Conservation (phyloP, 2,888 invertebrate genomes). For the Plebejus anna region DNA sequence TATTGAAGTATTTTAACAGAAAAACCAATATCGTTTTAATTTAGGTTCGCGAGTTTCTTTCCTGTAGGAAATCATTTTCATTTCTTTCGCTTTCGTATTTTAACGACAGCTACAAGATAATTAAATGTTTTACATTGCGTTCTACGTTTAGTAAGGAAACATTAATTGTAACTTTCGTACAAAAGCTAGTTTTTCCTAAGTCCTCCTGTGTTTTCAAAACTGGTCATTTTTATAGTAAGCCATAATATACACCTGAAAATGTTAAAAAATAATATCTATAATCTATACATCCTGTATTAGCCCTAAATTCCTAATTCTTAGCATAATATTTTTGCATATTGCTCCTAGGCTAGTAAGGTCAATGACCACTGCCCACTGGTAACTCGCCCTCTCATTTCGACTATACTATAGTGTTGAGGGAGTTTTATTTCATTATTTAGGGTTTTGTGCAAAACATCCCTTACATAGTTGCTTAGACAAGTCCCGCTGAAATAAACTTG, state of each 20-base stretch:
- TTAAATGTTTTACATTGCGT: not conserved
- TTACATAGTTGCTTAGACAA: not conserved
- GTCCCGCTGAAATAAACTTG: not conserved
- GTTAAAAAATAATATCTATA: not conserved
- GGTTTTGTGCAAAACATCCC: not conserved
- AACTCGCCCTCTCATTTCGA: too few species aligned
- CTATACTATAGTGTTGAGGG: too few species aligned
- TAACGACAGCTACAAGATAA: not conserved
- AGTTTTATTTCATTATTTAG: not conserved
- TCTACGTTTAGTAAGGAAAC: too few species aligned
- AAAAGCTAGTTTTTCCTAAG: too few species aligned
- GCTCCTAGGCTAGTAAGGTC: too few species aligned
- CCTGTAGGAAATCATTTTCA: not conserved
- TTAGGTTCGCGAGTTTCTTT: slow-evolving; percentile 2
- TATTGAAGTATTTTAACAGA: not conserved
- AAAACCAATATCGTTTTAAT: slow-evolving; percentile 15
- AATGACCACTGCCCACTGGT: too few species aligned
- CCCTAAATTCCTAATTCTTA: not conserved
- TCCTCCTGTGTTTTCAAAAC: too few species aligned
- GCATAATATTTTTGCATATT: not conserved
- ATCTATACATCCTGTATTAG: not conserved
- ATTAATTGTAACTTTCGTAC: too few species aligned
- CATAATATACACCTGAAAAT: too few species aligned
- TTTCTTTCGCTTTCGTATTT: not conserved
- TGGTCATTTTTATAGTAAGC: too few species aligned